Conservation (phyloP, 1,140 invertebrate species). For the Platyura marginata region DNA sequence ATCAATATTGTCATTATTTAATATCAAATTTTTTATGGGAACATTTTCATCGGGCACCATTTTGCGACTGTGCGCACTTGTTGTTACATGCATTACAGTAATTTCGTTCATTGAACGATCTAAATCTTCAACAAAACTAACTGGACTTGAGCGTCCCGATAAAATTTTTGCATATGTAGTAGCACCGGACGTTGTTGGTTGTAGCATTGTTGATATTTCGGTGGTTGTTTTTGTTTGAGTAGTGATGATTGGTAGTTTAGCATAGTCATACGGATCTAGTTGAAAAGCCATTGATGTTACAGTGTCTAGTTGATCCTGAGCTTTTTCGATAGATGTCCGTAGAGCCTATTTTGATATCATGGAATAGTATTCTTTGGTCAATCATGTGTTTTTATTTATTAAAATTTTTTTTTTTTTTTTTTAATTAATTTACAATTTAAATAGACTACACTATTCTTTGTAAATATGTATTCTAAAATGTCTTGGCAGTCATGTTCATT, state of each 20-base stretch:
- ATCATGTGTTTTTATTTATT: neutral
- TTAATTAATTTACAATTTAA: no score
- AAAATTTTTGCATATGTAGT: conserved; percentile 28
- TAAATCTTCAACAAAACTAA: conserved; percentile 8
- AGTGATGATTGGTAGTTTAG: no score
- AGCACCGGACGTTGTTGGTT: conserved; percentile 10
- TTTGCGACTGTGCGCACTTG: neutral
- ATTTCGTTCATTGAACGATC: neutral
- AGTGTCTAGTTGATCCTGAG: conserved; percentile 42
- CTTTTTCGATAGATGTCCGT: conserved; percentile 39
- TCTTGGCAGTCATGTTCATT: no score
- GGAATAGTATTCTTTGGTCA: neutral
- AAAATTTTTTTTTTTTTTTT: neutral
- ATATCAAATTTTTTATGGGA: no score
- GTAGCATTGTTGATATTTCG: conserved; percentile 23
- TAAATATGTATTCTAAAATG: no score
- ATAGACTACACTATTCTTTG: no score
- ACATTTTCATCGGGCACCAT: no score
- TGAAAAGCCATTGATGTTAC: conserved; percentile 45
- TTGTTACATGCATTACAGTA: neutral
- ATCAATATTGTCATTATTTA: no score
- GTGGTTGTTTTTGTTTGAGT: conserved; percentile 21
- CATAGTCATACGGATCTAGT: conserved; percentile 50
- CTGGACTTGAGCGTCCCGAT: conserved; percentile 23
- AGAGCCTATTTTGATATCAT: conserved; percentile 46